A percentile compares a stretch with the other conserved stretches of the same genome.
phyloP scores from a whole-genome alignment of 1,140 invertebrate genomes.

The Eulimnadia texana region DNA sequence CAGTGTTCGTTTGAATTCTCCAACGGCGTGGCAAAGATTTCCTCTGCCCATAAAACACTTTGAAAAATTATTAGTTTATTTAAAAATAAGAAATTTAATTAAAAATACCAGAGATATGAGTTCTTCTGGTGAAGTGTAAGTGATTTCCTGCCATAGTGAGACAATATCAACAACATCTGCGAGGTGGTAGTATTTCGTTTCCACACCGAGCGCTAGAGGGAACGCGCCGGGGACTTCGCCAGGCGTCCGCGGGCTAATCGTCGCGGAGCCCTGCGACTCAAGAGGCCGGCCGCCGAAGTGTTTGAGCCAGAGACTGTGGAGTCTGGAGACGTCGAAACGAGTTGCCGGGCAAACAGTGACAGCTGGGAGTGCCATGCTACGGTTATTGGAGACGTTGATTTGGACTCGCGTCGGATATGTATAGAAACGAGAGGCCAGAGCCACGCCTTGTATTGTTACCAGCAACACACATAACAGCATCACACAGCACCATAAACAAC shows the following conservation, averaged over 20 bases:
- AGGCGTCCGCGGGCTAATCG: not conserved
- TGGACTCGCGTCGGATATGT: conserved; percentile 1
- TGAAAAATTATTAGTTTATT: not conserved
- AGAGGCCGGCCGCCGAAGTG: not conserved
- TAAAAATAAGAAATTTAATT: no score
- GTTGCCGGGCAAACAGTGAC: not conserved
- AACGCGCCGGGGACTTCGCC: not conserved
- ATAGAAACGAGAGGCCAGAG: not conserved
- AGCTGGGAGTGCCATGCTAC: conserved; percentile 2
- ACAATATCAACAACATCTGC: not conserved
- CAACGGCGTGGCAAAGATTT: not conserved
- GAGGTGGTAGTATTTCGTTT: conserved; percentile 1
- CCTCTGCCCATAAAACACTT: conserved; percentile 4
- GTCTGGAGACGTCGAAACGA: conserved; percentile 1
- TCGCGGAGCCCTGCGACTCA: not conserved
- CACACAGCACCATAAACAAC: not conserved
- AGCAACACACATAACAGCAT: not conserved
- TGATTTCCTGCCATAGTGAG: not conserved
- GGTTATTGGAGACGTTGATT: not conserved
- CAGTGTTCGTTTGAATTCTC: not conserved
- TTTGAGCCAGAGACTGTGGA: not conserved
- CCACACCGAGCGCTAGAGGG: not conserved
- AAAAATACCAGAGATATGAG: conserved; percentile 5
- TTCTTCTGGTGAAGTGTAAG: not conserved
- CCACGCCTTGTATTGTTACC: not conserved